Evolutionary conservation across 2,113 vertebrate species (phyloP).

Genomic region (Elgaria multicarinata): DNA sequence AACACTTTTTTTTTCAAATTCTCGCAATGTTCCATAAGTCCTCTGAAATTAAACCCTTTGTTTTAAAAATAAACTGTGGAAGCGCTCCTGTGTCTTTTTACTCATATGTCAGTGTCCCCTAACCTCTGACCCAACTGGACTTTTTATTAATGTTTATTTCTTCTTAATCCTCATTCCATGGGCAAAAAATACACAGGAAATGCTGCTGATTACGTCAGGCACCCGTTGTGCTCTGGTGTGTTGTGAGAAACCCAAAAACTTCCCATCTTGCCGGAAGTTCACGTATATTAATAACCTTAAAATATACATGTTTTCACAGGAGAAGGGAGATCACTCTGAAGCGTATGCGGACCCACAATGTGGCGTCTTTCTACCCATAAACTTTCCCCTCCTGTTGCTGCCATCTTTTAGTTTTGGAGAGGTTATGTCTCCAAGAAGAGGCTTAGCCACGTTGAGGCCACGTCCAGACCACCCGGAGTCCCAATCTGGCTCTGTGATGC

Average conservation of each 20-base stretch:
- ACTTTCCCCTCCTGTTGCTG: not conserved
- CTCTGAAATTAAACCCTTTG: constrained; percentile 46
- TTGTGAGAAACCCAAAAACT: not conserved
- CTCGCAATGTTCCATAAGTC: constrained; percentile 3
- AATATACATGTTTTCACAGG: not conserved
- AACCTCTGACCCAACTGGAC: not conserved
- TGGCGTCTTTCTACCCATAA: not conserved
- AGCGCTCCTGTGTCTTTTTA: constrained; percentile 19
- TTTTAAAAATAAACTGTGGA: constrained; percentile 49
- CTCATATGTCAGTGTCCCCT: not conserved
- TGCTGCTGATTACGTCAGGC: not conserved
- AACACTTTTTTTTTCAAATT: constrained; percentile 63
- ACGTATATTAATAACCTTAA: not conserved
- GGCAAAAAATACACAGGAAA: not conserved
- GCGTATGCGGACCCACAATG: not conserved
- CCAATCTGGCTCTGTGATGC: no score
- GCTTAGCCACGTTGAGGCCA: no score
- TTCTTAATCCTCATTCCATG: constrained; percentile 10
- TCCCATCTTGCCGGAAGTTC: not conserved
- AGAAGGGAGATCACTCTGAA: not conserved
- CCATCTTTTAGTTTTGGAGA: not conserved
- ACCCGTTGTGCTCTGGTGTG: not conserved
- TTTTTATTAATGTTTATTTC: constrained; percentile 15
- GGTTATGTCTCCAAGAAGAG: not conserved
- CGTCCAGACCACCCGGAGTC: no score